These are phyloP conservation scores for Cepaea nemoralis DNA, from an alignment of 1,140 invertebrate species.

Conservation along the genomic window DNA sequence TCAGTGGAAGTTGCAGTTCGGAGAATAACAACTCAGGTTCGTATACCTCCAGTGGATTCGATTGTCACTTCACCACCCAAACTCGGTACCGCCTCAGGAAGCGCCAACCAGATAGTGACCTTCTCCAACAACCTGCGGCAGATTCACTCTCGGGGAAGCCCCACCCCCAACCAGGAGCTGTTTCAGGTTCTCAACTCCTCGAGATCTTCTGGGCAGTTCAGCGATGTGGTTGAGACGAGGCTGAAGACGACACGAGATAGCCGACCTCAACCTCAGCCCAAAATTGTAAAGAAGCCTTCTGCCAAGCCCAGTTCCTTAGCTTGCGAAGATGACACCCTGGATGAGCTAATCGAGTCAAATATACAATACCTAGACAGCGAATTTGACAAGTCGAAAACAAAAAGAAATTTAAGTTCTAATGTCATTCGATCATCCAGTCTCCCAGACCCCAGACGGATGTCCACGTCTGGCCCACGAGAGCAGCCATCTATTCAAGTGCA, in stretches of 20 bases:
- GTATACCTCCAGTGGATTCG: conserved; percentile 47
- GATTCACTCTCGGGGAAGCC: conserved; percentile 4
- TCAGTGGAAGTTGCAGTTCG: conserved; percentile 41
- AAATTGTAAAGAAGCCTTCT: conserved; percentile 18
- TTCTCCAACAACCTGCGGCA: conserved; percentile 1
- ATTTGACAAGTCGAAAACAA: conserved; percentile 44
- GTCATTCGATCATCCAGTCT: conserved; percentile 46
- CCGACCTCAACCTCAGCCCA: background rate
- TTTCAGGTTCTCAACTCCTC: background rate
- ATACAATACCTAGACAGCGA: conserved; percentile 66
- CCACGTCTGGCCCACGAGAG: conserved; percentile 8
- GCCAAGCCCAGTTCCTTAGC: conserved; percentile 28
- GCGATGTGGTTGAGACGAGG: conserved; percentile 44
- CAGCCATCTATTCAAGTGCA: conserved; percentile 26
- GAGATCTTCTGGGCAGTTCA: conserved; percentile 33
- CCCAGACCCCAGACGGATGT: conserved; percentile 40
- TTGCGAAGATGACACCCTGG: conserved; percentile 64
- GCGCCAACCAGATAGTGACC: background rate
- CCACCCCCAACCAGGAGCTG: conserved; percentile 26
- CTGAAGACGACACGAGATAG: conserved; percentile 30
- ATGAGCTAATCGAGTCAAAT: conserved; percentile 67
- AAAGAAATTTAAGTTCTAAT: background rate
- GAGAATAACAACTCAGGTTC: conserved; percentile 33
- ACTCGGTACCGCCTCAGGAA: background rate
- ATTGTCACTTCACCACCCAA: conserved; percentile 23